Percentiles rank a stretch among this genome's conserved stretches.
Evolutionary conservation across 2,797 vertebrate genomes (phyloP).

Genomic region (Squalus acanthias): DNA sequence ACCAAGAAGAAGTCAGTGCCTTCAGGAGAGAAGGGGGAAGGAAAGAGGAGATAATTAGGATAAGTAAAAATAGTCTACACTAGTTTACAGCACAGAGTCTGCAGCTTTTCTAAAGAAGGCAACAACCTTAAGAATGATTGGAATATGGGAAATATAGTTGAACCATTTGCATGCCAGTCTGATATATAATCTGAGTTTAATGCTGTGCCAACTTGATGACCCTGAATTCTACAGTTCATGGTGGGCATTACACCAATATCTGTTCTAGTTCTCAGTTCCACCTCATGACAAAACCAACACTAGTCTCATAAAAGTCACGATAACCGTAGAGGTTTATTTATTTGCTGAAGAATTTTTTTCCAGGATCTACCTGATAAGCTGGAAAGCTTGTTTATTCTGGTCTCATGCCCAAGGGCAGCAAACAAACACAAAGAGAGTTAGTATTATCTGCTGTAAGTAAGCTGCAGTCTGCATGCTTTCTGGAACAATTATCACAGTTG

Average conservation of each 20-base stretch:
- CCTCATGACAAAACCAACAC: neutral
- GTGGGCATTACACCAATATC: neutral
- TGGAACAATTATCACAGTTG: constrained; percentile 7
- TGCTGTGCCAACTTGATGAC: no score
- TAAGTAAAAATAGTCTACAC: neutral
- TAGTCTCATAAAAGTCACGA: neutral
- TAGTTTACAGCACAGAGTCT: neutral
- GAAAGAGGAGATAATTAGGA: neutral
- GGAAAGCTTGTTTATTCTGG: neutral
- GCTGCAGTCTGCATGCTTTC: constrained; percentile 17
- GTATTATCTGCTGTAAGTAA: neutral
- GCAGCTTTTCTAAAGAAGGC: neutral
- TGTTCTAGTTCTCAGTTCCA: neutral
- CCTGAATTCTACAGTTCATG: neutral
- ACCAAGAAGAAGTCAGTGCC: neutral
- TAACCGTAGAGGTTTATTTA: neutral
- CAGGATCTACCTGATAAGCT: constrained; percentile 15
- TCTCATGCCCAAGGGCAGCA: neutral
- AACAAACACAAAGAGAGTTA: neutral
- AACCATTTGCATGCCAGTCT: neutral
- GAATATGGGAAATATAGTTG: neutral
- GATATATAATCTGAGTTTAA: no score
- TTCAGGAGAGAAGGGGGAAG: neutral
- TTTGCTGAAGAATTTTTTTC: neutral
- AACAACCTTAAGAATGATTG: neutral